Conservation (phyloP, 1,140 invertebrate genomes). For the Arctopsyche grandis region DNA sequence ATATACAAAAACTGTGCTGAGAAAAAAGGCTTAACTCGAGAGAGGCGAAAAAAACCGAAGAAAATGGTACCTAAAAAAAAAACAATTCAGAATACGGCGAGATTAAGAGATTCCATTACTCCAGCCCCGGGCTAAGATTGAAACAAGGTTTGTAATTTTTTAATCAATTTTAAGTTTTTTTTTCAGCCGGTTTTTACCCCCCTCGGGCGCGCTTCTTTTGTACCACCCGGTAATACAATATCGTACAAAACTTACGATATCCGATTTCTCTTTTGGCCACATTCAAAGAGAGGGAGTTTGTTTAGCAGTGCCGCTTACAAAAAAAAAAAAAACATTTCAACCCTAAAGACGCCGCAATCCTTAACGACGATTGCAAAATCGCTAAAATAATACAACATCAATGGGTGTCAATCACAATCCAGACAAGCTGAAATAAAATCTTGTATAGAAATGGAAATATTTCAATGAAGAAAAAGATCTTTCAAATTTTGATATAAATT, state of each 20-base stretch:
- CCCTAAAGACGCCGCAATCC: not conserved
- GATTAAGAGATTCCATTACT: conserved; percentile 31
- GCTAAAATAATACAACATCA: too few relatives aligned
- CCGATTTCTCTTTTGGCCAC: not conserved
- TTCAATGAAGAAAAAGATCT: too few relatives aligned
- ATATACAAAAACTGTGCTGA: not conserved
- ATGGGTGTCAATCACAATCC: too few relatives aligned
- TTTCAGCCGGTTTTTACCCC: not conserved
- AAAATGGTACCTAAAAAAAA: not conserved
- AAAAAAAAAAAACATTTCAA: not conserved
- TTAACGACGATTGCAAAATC: too few relatives aligned
- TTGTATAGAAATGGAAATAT: too few relatives aligned
- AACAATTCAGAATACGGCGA: conserved; percentile 9
- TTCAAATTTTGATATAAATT: too few relatives aligned
- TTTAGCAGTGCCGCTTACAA: too few relatives aligned
- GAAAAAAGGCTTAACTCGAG: not conserved
- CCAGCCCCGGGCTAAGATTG: conserved; percentile 9
- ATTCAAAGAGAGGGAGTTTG: not conserved
- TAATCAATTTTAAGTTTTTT: conserved; percentile 31
- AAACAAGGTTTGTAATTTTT: conserved; percentile 31
- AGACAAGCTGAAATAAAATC: too few relatives aligned
- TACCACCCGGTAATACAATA: not conserved
- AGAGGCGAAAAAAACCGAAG: not conserved
- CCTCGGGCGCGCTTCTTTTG: not conserved
- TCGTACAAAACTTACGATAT: conserved; percentile 12